Evolutionary conservation across 2,113 vertebrate genomes (phyloP).

Genomic region (Prietella phreatophila): DNA sequence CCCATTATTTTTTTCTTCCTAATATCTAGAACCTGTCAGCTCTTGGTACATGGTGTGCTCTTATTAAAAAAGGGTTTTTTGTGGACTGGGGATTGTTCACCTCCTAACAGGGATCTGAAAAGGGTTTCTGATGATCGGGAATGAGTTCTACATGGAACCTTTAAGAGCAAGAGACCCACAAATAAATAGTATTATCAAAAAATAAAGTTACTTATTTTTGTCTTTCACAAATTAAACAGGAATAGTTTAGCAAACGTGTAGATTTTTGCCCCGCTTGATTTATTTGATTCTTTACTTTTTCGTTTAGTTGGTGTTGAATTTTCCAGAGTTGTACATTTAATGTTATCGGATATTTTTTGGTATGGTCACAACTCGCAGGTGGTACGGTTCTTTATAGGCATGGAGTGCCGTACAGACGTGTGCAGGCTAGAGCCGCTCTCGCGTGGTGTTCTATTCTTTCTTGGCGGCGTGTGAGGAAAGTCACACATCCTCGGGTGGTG

Average conservation of each 20-base stretch:
- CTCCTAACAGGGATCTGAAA: not conserved
- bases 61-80: not conserved
- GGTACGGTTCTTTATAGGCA: not conserved
- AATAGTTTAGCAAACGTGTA: not conserved
- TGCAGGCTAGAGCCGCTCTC: not conserved
- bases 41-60: not conserved
- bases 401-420: not conserved
- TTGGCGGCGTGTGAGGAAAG: slow-evolving; percentile 11
- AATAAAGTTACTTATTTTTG: not conserved
- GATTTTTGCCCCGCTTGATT: not conserved
- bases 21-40: not conserved
- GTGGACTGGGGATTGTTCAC: not conserved
- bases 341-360: not conserved
- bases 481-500: not conserved
- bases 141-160: not conserved
- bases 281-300: not conserved
- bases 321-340: not conserved
- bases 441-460: not conserved
- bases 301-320: not conserved
- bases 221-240: not conserved
- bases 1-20: not conserved
- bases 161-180: not conserved
- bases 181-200: not conserved
- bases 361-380: not conserved
- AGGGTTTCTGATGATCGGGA: not conserved